Evolutionary conservation across 2,113 vertebrate genomes (phyloP).

Genomic region (Porphyrio hochstetteri): DNA sequence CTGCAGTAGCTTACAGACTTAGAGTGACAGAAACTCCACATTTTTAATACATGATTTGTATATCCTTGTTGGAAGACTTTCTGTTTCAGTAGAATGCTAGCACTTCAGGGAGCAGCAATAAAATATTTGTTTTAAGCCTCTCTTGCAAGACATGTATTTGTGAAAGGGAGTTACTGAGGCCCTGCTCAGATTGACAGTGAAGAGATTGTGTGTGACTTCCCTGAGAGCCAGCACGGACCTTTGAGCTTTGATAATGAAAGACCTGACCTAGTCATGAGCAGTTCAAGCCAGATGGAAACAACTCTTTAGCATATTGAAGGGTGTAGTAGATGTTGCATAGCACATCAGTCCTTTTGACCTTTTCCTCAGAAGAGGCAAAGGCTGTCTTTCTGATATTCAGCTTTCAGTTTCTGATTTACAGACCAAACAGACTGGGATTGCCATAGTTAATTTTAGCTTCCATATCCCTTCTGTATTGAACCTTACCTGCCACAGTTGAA

Average conservation of each 20-base stretch:
- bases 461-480: neutral
- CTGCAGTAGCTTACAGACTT: neutral
- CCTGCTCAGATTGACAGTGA: neutral
- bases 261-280: neutral
- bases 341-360: neutral
- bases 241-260: neutral
- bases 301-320: neutral
- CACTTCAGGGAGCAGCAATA: neutral
- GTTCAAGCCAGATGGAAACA: neutral
- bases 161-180: neutral
- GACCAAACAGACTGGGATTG: neutral
- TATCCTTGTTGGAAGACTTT: neutral
- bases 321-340: neutral
- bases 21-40: neutral
- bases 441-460: neutral
- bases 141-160: neutral
- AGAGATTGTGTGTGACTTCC: neutral
- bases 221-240: neutral
- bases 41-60: neutral
- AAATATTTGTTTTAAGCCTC: neutral
- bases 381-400: neutral
- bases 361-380: neutral
- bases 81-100: neutral
- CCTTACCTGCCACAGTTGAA: neutral
- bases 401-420: neutral